Base-by-base conservation (phyloP, 2,888 invertebrate genomes). In the Ferdinandea cuprea region DNA sequence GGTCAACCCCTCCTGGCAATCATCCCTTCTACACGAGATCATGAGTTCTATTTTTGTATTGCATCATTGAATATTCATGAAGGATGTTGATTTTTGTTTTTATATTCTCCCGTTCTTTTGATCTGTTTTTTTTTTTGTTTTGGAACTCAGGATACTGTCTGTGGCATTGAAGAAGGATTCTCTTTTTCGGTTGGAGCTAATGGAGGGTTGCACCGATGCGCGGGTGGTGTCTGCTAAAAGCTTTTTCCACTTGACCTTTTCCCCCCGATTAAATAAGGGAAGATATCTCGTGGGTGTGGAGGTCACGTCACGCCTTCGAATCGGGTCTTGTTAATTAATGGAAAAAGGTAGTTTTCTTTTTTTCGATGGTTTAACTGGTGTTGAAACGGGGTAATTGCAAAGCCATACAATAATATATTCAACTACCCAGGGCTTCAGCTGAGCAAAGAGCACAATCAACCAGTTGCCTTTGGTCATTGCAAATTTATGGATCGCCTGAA, bases 221-320 rank as follows among this genome's bases (percentile, higher is more conserved):
- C n/a, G n/a, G n/a, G n/a, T n/a, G 17, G 44, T 28, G 44, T 28
- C 19, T 46, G 56, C 71, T 79, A 73, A 79, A 79, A 79, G 79
- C 68, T 65, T 74, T 80, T 65, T 74, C 63, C 80, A 76, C 80
- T 80, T 69, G 80, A 80, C 80, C 80, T 80, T 80, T 58, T 40
- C 63, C 30, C 63, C 63, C 30, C 63, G 74, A 56, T 80, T 56
- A 63, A 80, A 73, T 21, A 50, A 44, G 35, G 37, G 37, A 19
- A 54, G 21, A 42, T 42, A 54, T 32, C n/a, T 56, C 11, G 1
- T 6, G 32, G 58, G 32, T 54, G 69, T 42, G 42, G 42, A 40
- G 21, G 65, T 78, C 40, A 6, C 37, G 13, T 37, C 65, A 72
- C 59, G 65, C 65, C 71, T 66, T 42, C 50, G 32, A 59, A 63